These are phyloP conservation scores for Saguinus imperator DNA, from an alignment of 2,113 vertebrate genomes.

Conservation along the genomic window DNA sequence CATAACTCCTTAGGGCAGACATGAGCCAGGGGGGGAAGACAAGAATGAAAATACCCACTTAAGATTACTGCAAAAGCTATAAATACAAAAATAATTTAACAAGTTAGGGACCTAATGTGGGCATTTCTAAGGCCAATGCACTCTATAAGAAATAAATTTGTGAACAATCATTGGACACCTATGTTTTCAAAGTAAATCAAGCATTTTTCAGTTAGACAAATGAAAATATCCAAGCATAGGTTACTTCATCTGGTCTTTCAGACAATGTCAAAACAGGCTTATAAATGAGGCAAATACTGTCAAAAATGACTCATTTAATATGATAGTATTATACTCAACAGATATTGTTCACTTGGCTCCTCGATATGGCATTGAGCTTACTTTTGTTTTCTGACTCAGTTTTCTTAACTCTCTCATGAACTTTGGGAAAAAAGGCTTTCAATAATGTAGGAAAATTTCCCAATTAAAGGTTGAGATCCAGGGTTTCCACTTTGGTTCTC, in stretches of 20 bases:
- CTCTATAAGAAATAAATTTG: not conserved
- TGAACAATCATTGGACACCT: not conserved
- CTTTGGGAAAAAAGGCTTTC: not conserved
- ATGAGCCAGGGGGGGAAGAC: not conserved
- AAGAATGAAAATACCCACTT: not conserved
- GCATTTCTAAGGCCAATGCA: not conserved
- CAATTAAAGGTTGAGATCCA: not conserved
- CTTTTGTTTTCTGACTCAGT: not conserved
- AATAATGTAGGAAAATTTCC: not conserved
- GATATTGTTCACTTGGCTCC: not conserved
- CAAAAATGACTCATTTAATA: not conserved
- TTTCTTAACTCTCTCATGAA: not conserved
- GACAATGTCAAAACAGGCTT: not conserved
- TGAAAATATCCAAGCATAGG: not conserved
- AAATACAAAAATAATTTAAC: not conserved
- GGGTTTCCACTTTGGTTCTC: not conserved
- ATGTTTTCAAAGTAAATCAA: not conserved
- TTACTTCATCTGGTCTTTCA: not conserved
- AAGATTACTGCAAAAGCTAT: not conserved
- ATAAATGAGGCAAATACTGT: not conserved
- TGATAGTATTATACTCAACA: not conserved
- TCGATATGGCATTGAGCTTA: not conserved
- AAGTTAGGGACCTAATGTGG: not conserved
- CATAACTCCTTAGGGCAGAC: not conserved
- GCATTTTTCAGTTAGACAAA: not conserved